A percentile compares a stretch with the other conserved stretches of the same genome.
Evolutionary conservation across 1,140 invertebrate genomes (phyloP).

Genomic region (Leptinotarsa lineolata): DNA sequence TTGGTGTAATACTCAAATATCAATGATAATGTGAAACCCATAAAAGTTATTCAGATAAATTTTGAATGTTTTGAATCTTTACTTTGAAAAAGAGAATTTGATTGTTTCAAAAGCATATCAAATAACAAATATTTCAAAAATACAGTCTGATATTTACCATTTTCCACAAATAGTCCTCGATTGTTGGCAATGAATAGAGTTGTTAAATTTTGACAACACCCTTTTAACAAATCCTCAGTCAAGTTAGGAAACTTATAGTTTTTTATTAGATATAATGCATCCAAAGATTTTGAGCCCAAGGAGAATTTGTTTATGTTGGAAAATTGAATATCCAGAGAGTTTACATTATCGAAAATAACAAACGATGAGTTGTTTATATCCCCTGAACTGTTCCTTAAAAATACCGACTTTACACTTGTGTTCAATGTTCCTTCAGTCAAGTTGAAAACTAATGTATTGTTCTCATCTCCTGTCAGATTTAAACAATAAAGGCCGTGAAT

Average conservation of each 20-base stretch:
- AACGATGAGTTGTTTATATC: slow-evolving; percentile 5
- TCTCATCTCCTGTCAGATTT: slow-evolving; percentile 11
- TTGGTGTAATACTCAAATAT: too few relatives aligned
- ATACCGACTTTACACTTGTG: background rate
- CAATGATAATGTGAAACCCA: too few relatives aligned
- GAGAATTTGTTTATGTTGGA: slow-evolving; percentile 20
- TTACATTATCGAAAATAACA: background rate
- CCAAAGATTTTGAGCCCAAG: background rate
- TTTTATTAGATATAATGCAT: slow-evolving; percentile 15
- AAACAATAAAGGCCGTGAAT: slow-evolving; percentile 13
- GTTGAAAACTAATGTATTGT: background rate
- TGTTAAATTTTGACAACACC: slow-evolving; percentile 15
- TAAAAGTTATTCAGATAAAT: too few relatives aligned
- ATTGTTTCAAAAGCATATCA: background rate
- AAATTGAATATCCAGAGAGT: slow-evolving; percentile 21
- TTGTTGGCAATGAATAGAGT: slow-evolving; percentile 11
- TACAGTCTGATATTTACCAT: slow-evolving; percentile 12
- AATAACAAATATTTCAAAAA: background rate
- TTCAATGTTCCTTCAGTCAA: background rate
- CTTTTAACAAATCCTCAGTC: background rate
- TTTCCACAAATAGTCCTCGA: background rate
- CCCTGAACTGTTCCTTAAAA: slow-evolving; percentile 22
- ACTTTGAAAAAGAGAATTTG: too few relatives aligned
- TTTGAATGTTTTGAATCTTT: too few relatives aligned
- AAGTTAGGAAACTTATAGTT: slow-evolving; percentile 19